Evolutionary conservation across 2,888 invertebrate genomes (phyloP).

Genomic region (Limnephilus rhombicus): DNA sequence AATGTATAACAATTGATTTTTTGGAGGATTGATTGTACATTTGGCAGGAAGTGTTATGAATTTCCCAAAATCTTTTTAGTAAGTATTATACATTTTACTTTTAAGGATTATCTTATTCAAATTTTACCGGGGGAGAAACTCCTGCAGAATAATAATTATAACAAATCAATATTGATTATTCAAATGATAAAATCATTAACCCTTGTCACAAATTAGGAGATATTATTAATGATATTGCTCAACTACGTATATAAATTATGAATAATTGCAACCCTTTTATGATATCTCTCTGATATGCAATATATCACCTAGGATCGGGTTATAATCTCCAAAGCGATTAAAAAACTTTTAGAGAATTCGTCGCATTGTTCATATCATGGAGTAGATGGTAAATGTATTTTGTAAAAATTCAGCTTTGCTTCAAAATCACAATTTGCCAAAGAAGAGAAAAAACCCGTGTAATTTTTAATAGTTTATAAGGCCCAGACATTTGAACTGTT

Average conservation of each 20-base stretch:
- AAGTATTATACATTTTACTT: too few species aligned
- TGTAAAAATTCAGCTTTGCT: background rate
- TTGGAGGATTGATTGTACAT: too few species aligned
- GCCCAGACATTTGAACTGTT: too few species aligned
- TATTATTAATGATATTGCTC: slow-evolving; percentile 12
- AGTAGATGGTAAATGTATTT: background rate
- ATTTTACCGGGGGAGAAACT: background rate
- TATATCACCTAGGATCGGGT: slow-evolving; percentile 43
- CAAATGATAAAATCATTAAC: slow-evolving; percentile 15
- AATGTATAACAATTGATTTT: too few species aligned
- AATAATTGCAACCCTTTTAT: slow-evolving; percentile 32
- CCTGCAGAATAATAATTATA: background rate
- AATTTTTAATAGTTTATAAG: too few species aligned
- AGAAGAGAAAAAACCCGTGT: too few species aligned
- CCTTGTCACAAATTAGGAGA: slow-evolving; percentile 8
- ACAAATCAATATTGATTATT: background rate
- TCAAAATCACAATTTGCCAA: too few species aligned
- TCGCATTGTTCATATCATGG: background rate
- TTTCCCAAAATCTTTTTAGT: too few species aligned
- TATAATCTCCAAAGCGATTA: slow-evolving; percentile 31
- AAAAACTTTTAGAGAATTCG: background rate
- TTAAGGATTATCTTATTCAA: background rate
- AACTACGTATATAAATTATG: slow-evolving; percentile 30
- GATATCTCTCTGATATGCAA: slow-evolving; percentile 37
- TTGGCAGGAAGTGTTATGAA: too few species aligned